Evolutionary conservation across 2,113 vertebrate genomes (phyloP), one percentile per base, ranked within the genome.

Genomic region (Lophotis ruficrista): DNA sequence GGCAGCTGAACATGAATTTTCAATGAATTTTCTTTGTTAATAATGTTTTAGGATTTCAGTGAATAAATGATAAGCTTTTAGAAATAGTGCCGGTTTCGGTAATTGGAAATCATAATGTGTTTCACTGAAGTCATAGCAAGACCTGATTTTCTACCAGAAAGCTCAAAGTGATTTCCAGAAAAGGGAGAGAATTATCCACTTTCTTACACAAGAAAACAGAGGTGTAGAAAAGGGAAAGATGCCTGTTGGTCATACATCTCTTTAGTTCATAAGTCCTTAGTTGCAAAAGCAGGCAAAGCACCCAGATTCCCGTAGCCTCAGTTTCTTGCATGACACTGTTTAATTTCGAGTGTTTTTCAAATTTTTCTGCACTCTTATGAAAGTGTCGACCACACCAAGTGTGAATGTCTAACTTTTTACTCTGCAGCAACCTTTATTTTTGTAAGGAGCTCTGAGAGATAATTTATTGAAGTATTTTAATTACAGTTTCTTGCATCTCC

Each of bases 391-490:
- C 30, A 41, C 76, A 84, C 56, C n/a, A 70, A 56, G 35, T 62
- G 35, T 48, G 83, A 93, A 65, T 83, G 76, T 88, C 58, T 61
- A 65, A 88, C 50, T 38, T 93, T 93, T 56, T 89, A 62, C 35
- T 47, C 30, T 90, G 24, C 38, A 58, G 38, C 48, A 95, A 31
- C 41, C 37, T 96, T 83, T 86, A 5, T 76, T 96, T 97, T 95
- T 87, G 8, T 66, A 69, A 62, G 90, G 48, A 73, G 41, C 47
- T 92, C 83, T 37, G 14, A 81, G 64, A 77, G 71, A 91, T 30
- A 19, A 17, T 91, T 95, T 78, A 31, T 86, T 95, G 53, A 72
- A 73, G 41, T 64, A 57, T 90, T 94, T 92, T 95, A 95, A 89
- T 97, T 93, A 89, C 68, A 57, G 24, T 78, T 94, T 71, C 89